Percentiles rank a stretch among this genome's conserved stretches.
These are phyloP conservation scores for Brassicogethes aeneus DNA, from an alignment of 2,888 invertebrate genomes.

Conservation along the genomic window DNA sequence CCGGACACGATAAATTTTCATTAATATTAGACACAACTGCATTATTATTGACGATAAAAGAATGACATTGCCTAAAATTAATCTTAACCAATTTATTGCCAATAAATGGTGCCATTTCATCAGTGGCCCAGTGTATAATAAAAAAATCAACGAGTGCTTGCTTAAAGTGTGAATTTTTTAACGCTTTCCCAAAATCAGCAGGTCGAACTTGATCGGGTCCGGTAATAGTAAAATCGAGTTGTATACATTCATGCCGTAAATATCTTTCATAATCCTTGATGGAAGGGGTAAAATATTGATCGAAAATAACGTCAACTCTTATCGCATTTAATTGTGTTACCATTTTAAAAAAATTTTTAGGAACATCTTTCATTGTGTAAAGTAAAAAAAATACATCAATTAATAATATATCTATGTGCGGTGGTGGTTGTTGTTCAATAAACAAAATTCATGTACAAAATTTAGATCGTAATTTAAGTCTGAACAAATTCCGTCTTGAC, in stretches of 20 bases:
- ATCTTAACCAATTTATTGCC: constrained; percentile 17
- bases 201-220: constrained; percentile 23
- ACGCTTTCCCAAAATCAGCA: constrained; percentile 19
- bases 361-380: constrained; percentile 26
- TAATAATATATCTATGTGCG: constrained; percentile 19
- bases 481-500: too few relatives aligned
- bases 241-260: constrained; percentile 16
- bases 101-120: constrained; percentile 24
- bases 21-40: constrained; percentile 11
- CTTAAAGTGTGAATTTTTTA: constrained; percentile 23
- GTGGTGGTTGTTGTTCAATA: constrained; percentile 4
- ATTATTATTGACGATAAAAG: constrained; percentile 23
- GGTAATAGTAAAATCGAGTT: constrained; percentile 19
- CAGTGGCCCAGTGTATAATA: constrained; percentile 22
- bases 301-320: constrained; percentile 19
- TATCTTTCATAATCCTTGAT: constrained; percentile 19
- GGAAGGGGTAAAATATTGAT: constrained; percentile 16
- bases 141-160: constrained; percentile 23
- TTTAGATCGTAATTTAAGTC: too few relatives aligned
- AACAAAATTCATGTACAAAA: too few relatives aligned
- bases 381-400: constrained; percentile 28
- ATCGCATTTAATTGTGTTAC: constrained; percentile 10
- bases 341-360: constrained; percentile 21
- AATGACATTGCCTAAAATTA: constrained; percentile 17
- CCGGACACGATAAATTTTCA: constrained; percentile 15